Conservation (phyloP, 2,113 vertebrate genomes). For the Bos javanicus region DNA sequence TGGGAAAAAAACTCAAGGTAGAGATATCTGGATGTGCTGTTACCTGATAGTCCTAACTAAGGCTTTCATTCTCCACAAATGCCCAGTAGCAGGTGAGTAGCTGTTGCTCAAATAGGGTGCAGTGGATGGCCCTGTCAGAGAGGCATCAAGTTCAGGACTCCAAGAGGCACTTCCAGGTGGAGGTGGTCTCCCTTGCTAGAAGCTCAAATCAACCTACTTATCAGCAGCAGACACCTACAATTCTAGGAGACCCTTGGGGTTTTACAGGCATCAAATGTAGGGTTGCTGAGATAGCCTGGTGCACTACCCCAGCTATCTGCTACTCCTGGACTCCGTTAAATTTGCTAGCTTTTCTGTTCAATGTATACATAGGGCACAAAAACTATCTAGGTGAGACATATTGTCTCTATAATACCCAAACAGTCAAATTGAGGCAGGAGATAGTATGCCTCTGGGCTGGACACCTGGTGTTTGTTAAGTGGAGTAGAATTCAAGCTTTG, state of each 20-base stretch:
- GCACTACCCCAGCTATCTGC: neutral
- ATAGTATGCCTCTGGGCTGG: too few relatives aligned
- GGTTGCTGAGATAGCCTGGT: neutral
- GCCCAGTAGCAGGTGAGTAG: neutral
- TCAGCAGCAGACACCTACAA: neutral
- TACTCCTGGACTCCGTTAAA: too few relatives aligned
- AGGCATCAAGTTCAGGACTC: neutral
- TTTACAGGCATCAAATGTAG: neutral
- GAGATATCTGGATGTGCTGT: neutral
- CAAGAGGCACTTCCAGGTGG: neutral
- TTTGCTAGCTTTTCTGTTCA: neutral
- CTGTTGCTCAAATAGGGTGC: neutral
- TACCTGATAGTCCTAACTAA: neutral
- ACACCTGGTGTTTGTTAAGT: too few relatives aligned
- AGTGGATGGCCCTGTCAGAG: neutral
- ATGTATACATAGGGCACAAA: neutral
- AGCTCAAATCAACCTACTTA: neutral
- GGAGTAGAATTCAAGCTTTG: too few relatives aligned
- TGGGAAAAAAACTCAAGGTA: neutral
- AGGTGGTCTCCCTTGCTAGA: neutral
- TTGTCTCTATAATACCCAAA: neutral
- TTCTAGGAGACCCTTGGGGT: neutral
- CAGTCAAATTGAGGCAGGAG: neutral
- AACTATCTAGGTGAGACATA: neutral
- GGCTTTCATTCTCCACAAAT: neutral